These are phyloP conservation scores for Condylura cristata DNA, from an alignment of 2,113 vertebrate species.

Conservation along the genomic window DNA sequence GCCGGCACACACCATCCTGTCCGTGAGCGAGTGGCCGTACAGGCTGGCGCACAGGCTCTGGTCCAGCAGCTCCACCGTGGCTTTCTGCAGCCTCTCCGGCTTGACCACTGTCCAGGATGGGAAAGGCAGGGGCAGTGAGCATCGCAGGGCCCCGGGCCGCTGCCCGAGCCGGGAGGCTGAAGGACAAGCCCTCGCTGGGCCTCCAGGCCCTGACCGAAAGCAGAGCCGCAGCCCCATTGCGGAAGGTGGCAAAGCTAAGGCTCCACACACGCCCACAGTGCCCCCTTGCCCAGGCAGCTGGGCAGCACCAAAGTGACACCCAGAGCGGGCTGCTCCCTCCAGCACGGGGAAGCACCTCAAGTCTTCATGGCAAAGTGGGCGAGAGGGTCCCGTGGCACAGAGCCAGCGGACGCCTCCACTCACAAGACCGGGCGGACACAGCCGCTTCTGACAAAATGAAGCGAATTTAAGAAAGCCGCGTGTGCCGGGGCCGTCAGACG, in stretches of 20 bases:
- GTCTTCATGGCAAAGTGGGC: too few relatives aligned
- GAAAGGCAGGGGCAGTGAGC: neutral
- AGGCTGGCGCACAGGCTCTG: slow-evolving; percentile 89
- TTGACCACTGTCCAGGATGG: slow-evolving; percentile 81
- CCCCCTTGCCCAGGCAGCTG: rapidly evolving
- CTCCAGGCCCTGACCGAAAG: neutral
- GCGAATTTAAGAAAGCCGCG: too few relatives aligned
- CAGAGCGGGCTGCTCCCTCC: neutral
- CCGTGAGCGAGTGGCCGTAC: slow-evolving; percentile 89
- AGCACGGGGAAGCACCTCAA: too few relatives aligned
- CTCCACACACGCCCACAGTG: rapidly evolving
- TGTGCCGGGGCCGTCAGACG: too few relatives aligned
- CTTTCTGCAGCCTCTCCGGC: slow-evolving; percentile 92
- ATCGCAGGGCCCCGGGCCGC: rapidly evolving
- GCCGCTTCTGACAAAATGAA: too few relatives aligned
- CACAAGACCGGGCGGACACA: too few relatives aligned
- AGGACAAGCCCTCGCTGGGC: rapidly evolving
- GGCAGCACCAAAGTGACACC: neutral
- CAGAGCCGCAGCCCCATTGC: neutral
- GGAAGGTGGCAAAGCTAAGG: neutral
- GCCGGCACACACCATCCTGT: slow-evolving; percentile 96
- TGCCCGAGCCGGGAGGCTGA: rapidly evolving
- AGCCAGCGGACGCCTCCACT: too few relatives aligned
- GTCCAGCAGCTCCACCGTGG: slow-evolving; percentile 94
- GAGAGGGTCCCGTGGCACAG: too few relatives aligned